Evolutionary conservation across 1,140 invertebrate genomes (phyloP), one percentile per base, ranked within the genome.

Genomic region (Adelges cooleyi): DNA sequence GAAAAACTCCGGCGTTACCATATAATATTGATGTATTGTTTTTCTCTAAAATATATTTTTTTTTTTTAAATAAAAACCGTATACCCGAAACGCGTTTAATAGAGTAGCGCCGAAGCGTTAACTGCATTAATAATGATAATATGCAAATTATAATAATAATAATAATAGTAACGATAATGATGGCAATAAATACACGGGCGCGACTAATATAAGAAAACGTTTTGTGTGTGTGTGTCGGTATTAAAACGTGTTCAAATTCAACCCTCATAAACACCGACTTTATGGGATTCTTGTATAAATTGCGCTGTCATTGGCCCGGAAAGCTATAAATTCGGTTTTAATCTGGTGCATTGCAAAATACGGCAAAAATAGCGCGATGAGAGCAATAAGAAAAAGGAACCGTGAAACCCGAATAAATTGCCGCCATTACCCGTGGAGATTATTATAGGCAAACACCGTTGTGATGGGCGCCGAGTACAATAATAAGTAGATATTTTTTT

Each of bases 191-290:
- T 62, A 46, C 42, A 20, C n/a, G n/a, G n/a, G 23, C 27, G 23
- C n/a, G 18, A 59, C 40, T 62, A 62, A n/a, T n/a, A 62, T 62
- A 62, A 62, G 56, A 62, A 62, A 62, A 62, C 56, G 25, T 40
- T 62, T n/a, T n/a, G n/a, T n/a, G n/a, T n/a, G n/a, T n/a, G n/a
- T 46, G 40, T 62, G 42, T 62, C 40, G 56, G 56, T 48, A 62
- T 48, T 44, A 59, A 59, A 59, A 62, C 56, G 56, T 48, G 42
- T 62, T 48, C 56, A 48, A 48, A 48, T 62, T 62, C 42, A 29
- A 46, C 56, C 56, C 56, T 62, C 56, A 62, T 62, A 62, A 62
- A 62, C 56, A 62, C 42, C 44, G 56, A 62, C 56, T 46, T 62
- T 62, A 62, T 62, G 18, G 56, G 56, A 48, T 62, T 62, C 25